Conservation (phyloP, 23 tunicate species). For the Trididemnum miniatum region DNA sequence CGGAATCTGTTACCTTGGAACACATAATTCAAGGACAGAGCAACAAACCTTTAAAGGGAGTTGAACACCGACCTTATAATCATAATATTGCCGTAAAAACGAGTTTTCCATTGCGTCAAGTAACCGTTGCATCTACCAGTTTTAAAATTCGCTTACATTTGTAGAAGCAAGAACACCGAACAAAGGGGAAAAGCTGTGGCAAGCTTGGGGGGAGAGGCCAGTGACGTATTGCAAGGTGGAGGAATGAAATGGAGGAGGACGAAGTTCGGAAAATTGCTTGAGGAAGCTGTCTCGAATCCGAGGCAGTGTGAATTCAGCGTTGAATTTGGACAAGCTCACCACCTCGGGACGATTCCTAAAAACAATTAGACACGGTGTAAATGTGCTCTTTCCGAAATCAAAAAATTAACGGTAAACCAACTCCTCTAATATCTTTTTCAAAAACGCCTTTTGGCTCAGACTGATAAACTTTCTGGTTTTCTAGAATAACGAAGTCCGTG, state of each 20-base stretch:
- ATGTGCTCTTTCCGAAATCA: not conserved
- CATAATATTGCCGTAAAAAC: too few species aligned
- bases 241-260: constrained; percentile 10
- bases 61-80: too few species aligned
- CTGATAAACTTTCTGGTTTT: too few species aligned
- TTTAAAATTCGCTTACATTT: constrained; percentile 39
- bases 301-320: constrained; percentile 69
- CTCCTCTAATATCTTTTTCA: too few species aligned
- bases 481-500: too few species aligned
- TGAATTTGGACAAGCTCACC: constrained; percentile 62
- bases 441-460: too few species aligned
- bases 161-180: constrained; percentile 44
- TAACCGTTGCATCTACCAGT: too few species aligned
- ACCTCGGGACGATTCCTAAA: constrained; percentile 80
- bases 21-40: too few species aligned
- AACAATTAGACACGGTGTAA: not conserved
- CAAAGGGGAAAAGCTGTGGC: constrained; percentile 33
- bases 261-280: constrained; percentile 68
- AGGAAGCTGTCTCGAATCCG: constrained; percentile 75
- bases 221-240: constrained; percentile 26
- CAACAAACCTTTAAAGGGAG: too few species aligned
- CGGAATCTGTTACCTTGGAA: too few species aligned
- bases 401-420: too few species aligned
- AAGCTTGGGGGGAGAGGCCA: constrained; percentile 16
- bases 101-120: too few species aligned